Conservation (phyloP, 23 tunicate species). For the Halocynthia roretzi region DNA sequence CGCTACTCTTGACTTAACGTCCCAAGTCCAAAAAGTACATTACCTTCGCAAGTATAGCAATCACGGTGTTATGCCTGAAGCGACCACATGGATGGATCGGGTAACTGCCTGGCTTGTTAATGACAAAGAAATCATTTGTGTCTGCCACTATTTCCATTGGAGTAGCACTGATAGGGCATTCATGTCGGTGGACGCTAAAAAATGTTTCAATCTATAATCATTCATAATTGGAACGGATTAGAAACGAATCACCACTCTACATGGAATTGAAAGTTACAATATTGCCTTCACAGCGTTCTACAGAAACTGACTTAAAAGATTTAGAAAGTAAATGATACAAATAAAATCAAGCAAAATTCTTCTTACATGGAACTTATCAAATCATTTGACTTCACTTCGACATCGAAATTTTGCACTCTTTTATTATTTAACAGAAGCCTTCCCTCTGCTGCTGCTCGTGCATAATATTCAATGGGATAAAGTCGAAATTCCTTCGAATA, state of each 20-base stretch:
- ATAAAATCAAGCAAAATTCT: background rate
- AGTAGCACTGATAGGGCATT: slow-evolving; percentile 45
- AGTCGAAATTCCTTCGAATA: slow-evolving; percentile 63
- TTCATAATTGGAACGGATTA: background rate
- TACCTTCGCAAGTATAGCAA: slow-evolving; percentile 69
- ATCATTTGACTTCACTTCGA: slow-evolving; percentile 42
- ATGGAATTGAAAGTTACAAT: background rate
- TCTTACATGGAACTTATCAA: slow-evolving; percentile 51
- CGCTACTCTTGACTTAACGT: no score
- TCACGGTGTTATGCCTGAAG: slow-evolving; percentile 71
- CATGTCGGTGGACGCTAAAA: slow-evolving; percentile 78
- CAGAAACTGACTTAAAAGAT: background rate
- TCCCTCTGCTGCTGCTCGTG: slow-evolving; percentile 28
- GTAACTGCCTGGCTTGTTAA: slow-evolving; percentile 84
- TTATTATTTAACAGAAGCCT: slow-evolving; percentile 37
- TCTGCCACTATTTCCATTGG: slow-evolving; percentile 53
- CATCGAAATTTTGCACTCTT: slow-evolving; percentile 34
- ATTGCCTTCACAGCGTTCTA: background rate
- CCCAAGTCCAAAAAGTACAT: background rate
- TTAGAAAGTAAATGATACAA: background rate
- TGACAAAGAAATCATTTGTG: slow-evolving; percentile 44
- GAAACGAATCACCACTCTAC: background rate
- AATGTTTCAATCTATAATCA: background rate
- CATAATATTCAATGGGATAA: slow-evolving; percentile 65
- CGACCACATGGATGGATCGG: slow-evolving; percentile 95